phyloP scores from a whole-genome alignment of 2,113 vertebrate genomes.

The Falcunculus frontatus region DNA sequence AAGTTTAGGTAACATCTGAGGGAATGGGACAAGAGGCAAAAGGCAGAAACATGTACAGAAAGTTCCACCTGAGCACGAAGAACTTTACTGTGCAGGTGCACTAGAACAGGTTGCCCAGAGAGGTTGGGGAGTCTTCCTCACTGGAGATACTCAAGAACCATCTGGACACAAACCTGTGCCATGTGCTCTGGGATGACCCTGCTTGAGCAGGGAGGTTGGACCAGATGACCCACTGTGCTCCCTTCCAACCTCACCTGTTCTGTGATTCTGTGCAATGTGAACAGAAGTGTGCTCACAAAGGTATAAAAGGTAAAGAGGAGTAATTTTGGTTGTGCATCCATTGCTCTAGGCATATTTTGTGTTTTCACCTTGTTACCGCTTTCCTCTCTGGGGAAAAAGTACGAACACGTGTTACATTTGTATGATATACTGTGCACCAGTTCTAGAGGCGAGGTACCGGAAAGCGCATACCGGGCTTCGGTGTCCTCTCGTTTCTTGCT shows the following conservation, averaged over 20 bases:
- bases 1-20: background rate
- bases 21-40: background rate
- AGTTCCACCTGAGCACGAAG: background rate
- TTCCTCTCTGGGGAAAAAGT: background rate
- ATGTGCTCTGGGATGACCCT: background rate
- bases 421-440: too few relatives aligned
- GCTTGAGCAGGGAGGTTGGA: background rate
- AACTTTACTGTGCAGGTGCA: background rate
- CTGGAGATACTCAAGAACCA: rapidly evolving
- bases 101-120: background rate
- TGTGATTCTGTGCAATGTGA: background rate
- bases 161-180: rapidly evolving
- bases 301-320: background rate
- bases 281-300: too few relatives aligned
- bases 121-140: background rate
- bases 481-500: too few relatives aligned
- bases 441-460: background rate
- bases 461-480: background rate
- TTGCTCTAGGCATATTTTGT: background rate
- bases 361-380: background rate
- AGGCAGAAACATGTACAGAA: background rate
- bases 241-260: background rate
- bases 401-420: rapidly evolving
- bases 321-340: rapidly evolving
- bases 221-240: background rate